Percentiles rank a stretch among this genome's conserved stretches.
Conservation (phyloP, 2,888 invertebrate species). For the Drosophila melanosoma region DNA sequence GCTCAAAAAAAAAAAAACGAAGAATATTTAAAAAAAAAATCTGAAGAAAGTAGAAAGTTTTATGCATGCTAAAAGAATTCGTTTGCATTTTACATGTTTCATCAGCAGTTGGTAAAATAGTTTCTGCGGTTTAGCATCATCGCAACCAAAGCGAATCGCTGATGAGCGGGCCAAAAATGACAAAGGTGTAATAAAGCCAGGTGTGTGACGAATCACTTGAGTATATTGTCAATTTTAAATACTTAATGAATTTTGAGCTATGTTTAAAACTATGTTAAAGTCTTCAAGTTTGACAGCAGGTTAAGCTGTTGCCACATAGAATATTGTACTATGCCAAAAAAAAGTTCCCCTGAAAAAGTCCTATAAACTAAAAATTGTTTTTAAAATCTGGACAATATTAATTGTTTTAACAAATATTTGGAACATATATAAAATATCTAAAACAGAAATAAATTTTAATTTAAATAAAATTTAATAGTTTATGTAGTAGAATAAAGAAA, state of each 20-base stretch:
- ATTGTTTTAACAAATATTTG: too few relatives aligned
- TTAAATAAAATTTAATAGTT: too few relatives aligned
- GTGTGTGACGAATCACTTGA: background rate
- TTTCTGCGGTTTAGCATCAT: constrained; percentile 49
- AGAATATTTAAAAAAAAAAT: background rate
- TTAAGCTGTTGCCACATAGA: background rate
- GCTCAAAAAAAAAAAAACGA: constrained; percentile 8
- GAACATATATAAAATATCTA: too few relatives aligned
- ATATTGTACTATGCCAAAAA: too few relatives aligned
- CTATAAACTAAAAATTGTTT: background rate
- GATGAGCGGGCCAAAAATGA: constrained; percentile 7
- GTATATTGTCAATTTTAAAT: background rate
- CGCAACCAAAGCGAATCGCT: constrained; percentile 11
- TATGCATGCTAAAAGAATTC: constrained; percentile 68
- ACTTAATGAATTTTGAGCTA: background rate
- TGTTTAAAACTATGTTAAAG: background rate
- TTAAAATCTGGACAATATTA: too few relatives aligned
- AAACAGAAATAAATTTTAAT: too few relatives aligned
- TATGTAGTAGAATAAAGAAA: too few relatives aligned
- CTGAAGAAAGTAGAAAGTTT: constrained; percentile 30
- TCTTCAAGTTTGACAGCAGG: background rate
- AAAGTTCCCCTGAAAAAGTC: too few relatives aligned
- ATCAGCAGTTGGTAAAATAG: constrained; percentile 61
- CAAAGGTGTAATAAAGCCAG: constrained; percentile 23
- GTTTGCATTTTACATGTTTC: constrained; percentile 74